These are phyloP conservation scores for Nymphalis c-album DNA, from an alignment of 2,888 invertebrate species.

Conservation along the genomic window DNA sequence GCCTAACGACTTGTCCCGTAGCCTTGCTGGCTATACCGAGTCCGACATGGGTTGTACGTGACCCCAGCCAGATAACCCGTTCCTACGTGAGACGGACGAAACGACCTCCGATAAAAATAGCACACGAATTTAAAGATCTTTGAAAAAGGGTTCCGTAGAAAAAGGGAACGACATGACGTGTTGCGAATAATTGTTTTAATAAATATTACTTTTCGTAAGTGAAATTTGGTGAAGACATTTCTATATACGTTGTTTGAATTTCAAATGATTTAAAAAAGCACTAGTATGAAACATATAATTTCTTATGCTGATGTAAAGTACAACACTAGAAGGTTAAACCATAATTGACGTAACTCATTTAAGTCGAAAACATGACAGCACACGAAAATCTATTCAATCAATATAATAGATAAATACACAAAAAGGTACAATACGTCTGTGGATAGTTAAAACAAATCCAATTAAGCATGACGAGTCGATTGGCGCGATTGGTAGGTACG, in stretches of 20 bases:
- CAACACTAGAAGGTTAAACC: too few relatives aligned
- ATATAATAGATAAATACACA: too few relatives aligned
- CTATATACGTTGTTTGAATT: not conserved
- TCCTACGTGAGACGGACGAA: constrained; percentile 49
- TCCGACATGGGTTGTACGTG: constrained; percentile 42
- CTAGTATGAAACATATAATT: too few relatives aligned
- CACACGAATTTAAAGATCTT: constrained; percentile 32
- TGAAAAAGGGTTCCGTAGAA: constrained; percentile 14
- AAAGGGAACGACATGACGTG: not conserved
- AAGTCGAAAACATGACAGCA: too few relatives aligned
- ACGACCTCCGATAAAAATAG: constrained; percentile 49
- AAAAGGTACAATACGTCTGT: too few relatives aligned
- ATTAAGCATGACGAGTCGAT: too few relatives aligned
- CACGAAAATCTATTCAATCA: too few relatives aligned
- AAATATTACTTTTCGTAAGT: constrained; percentile 1
- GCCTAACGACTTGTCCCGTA: constrained; percentile 36
- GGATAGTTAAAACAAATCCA: too few relatives aligned
- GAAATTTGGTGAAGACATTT: not conserved
- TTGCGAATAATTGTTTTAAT: constrained; percentile 10
- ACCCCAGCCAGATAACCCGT: constrained; percentile 45
- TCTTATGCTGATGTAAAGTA: too few relatives aligned
- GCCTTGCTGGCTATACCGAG: constrained; percentile 39
- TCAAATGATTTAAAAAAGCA: not conserved
- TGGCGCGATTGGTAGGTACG: too few relatives aligned
- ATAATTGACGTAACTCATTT: too few relatives aligned